A percentile compares a stretch with the other conserved stretches of the same genome.
phyloP scores from a whole-genome alignment of 2,113 vertebrate species.

The Coracopsis vasa region DNA sequence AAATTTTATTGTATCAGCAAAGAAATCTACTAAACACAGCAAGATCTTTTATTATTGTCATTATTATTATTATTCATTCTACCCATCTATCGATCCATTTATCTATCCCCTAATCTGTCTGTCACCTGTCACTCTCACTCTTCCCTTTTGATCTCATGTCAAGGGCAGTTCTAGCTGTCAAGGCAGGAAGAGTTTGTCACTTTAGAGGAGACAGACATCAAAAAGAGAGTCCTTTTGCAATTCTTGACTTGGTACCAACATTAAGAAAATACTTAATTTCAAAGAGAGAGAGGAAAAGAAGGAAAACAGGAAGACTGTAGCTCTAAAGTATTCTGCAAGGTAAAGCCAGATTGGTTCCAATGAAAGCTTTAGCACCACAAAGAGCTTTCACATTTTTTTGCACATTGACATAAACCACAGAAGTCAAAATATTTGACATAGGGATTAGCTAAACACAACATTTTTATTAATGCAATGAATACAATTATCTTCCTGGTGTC shows the following conservation, averaged over 20 bases:
- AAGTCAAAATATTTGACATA: neutral
- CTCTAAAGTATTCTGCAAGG: neutral
- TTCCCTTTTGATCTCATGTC: neutral
- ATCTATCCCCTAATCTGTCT: neutral
- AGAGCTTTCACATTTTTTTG: neutral
- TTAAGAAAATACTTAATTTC: neutral
- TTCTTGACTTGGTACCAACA: neutral
- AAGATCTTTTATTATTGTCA: neutral
- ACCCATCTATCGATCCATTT: neutral
- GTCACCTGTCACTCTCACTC: no score
- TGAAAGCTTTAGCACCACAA: neutral
- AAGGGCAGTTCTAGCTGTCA: neutral
- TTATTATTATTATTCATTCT: neutral
- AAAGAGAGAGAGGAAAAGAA: neutral
- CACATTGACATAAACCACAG: neutral
- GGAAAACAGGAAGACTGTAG: neutral
- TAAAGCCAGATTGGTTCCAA: neutral
- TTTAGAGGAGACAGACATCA: neutral
- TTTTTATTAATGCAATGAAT: neutral
- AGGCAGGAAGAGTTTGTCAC: neutral
- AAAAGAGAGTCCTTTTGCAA: neutral
- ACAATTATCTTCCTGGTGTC: neutral
- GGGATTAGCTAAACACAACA: neutral
- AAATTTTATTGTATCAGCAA: neutral
- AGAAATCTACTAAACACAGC: neutral